phyloP scores from a whole-genome alignment of 2,113 vertebrate species.

The Otis tarda region DNA sequence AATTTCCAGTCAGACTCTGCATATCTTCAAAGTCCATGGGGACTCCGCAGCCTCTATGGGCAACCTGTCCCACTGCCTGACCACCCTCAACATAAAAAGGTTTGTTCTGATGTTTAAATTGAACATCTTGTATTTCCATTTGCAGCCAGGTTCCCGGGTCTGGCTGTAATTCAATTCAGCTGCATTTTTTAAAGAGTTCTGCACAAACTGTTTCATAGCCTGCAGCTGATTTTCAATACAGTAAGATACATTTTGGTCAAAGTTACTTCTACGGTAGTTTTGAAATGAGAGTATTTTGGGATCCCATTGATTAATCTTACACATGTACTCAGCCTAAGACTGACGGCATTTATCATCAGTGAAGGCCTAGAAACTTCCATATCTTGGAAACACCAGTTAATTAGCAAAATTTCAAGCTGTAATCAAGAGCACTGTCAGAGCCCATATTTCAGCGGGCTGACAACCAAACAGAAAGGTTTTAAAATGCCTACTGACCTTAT shows the following conservation, averaged over 20 bases:
- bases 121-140: not conserved
- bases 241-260: not conserved
- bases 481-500: not conserved
- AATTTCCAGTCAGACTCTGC: not conserved
- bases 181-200: not conserved
- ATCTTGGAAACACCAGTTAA: not conserved
- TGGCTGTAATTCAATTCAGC: not conserved
- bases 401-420: not conserved
- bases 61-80: not conserved
- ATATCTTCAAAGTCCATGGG: accelerated
- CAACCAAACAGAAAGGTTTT: not conserved
- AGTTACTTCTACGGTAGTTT: not conserved
- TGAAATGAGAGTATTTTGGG: not conserved
- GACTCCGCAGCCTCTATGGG: not conserved
- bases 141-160: not conserved
- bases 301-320: not conserved
- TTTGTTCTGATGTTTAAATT: not conserved
- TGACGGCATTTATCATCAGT: not conserved
- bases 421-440: not conserved
- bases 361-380: not conserved
- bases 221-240: not conserved
- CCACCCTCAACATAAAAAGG: not conserved
- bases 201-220: not conserved
- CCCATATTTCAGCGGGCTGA: not conserved
- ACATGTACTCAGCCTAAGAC: not conserved